Percentiles rank a stretch among this genome's conserved stretches.
Conservation (phyloP, 2,888 invertebrate species). For the Drosophila emarginata region DNA sequence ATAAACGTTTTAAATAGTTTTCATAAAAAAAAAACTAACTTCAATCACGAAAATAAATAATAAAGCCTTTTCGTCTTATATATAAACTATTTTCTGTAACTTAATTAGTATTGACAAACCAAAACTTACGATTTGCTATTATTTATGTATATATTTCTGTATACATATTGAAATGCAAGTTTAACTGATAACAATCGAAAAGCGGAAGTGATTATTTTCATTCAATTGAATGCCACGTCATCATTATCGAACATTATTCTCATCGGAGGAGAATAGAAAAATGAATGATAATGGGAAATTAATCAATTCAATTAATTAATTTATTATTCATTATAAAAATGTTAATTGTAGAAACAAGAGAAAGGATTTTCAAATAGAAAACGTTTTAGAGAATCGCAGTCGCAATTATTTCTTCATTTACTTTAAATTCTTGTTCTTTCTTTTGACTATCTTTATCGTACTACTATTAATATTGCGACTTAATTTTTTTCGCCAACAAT, state of each 20-base stretch:
- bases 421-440: not conserved
- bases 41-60: too few species aligned
- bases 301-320: slow-evolving; percentile 10
- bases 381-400: too few species aligned
- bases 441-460: not conserved
- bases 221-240: slow-evolving; percentile 1
- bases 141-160: not conserved
- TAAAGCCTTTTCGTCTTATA: too few species aligned
- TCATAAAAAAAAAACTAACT: too few species aligned
- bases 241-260: not conserved
- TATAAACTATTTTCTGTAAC: too few species aligned
- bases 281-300: slow-evolving; percentile 12
- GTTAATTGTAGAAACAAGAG: not conserved
- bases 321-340: not conserved
- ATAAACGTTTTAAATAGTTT: too few species aligned
- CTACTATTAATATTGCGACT: not conserved
- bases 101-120: too few species aligned
- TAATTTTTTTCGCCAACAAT: not conserved
- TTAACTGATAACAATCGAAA: slow-evolving; percentile 12
- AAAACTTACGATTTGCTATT: too few species aligned
- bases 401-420: too few species aligned
- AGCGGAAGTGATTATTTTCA: slow-evolving; percentile 11
- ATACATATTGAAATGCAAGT: not conserved
- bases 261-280: not conserved
- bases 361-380: slow-evolving; percentile 6